Evolutionary conservation across 2,888 invertebrate genomes (phyloP).

Genomic region (Trisateles emortualis): DNA sequence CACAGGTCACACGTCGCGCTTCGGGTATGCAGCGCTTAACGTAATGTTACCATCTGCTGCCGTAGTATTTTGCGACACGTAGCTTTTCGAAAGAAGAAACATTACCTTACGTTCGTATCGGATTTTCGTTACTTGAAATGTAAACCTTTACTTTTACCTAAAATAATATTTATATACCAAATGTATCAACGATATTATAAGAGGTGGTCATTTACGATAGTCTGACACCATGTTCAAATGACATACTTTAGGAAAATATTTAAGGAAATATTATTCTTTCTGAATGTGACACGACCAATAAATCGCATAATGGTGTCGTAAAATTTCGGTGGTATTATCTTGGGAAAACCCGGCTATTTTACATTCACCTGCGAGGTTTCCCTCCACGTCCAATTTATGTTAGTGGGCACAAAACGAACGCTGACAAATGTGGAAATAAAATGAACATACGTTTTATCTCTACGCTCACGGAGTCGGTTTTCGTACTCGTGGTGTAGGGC

Average conservation of each 20-base stretch:
- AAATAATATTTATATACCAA: no score
- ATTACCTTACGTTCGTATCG: constrained; percentile 11
- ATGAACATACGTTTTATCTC: constrained; percentile 86
- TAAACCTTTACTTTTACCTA: background rate
- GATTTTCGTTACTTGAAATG: constrained; percentile 8
- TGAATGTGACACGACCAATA: constrained; percentile 83
- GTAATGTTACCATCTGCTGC: constrained; percentile 45
- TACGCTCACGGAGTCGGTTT: constrained; percentile 78
- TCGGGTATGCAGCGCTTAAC: constrained; percentile 34
- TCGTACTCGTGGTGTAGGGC: constrained; percentile 59
- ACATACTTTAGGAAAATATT: constrained; percentile 68
- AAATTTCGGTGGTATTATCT: constrained; percentile 85
- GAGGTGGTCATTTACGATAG: constrained; percentile 10
- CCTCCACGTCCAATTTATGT: constrained; percentile 86
- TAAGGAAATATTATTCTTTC: constrained; percentile 73
- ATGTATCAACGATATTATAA: constrained; percentile 4
- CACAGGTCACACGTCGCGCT: constrained; percentile 49
- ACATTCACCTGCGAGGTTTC: constrained; percentile 86
- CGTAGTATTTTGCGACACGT: constrained; percentile 44
- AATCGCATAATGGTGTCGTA: constrained; percentile 85
- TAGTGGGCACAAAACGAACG: constrained; percentile 87
- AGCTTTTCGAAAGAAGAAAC: constrained; percentile 23
- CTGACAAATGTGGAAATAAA: constrained; percentile 87
- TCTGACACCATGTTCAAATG: constrained; percentile 28
- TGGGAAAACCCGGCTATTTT: constrained; percentile 85